These are phyloP conservation scores for Crematogaster levior DNA, from an alignment of 2,888 invertebrate species.

Conservation along the genomic window DNA sequence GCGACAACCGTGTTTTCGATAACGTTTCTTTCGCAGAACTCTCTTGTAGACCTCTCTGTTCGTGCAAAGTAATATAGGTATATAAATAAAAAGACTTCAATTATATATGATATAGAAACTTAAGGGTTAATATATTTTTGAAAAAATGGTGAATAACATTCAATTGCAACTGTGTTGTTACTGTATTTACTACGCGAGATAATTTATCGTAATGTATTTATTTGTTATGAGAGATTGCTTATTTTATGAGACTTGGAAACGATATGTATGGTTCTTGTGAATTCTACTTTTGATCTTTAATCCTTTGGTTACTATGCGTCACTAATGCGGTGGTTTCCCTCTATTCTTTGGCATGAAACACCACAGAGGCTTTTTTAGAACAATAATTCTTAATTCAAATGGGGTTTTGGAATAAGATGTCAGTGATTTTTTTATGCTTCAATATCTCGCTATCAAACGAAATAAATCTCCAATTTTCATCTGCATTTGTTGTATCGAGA, in stretches of 20 bases:
- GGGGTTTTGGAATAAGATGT: background rate
- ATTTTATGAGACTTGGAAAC: background rate
- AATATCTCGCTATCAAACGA: background rate
- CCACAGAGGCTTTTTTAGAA: background rate
- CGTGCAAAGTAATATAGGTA: background rate
- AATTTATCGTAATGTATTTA: background rate
- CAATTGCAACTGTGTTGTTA: background rate
- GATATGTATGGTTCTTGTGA: background rate
- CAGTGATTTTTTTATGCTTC: background rate
- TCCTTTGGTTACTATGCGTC: background rate
- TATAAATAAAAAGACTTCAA: background rate
- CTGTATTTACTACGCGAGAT: background rate
- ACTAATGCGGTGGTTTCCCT: background rate
- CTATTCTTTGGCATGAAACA: background rate
- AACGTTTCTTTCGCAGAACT: constrained; percentile 30
- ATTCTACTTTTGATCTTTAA: background rate
- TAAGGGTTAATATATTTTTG: background rate
- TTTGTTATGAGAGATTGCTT: background rate
- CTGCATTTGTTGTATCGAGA: background rate
- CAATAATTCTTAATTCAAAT: no score
- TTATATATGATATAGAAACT: background rate
- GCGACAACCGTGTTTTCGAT: constrained; percentile 27
- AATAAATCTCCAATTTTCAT: background rate
- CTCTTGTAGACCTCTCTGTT: constrained; percentile 19
- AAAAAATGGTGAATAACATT: background rate